Percentiles rank a stretch among this genome's conserved stretches.
Conservation (phyloP, 2,113 vertebrate genomes). For the Salvator merianae region DNA sequence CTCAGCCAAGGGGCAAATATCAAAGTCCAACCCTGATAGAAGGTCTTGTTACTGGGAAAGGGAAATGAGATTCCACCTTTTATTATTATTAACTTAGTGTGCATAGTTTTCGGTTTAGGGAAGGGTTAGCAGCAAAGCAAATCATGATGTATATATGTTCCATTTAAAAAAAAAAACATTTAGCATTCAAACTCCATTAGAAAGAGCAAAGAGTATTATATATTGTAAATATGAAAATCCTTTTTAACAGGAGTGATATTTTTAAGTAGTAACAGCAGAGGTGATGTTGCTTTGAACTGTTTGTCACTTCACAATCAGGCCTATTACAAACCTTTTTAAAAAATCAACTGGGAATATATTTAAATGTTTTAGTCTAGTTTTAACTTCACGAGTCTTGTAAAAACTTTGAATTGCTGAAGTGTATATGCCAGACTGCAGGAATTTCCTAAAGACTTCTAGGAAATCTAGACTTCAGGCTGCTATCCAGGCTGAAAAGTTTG, state of each 20-base stretch:
- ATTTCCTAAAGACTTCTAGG: slow-evolving; percentile 26
- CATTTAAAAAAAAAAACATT: slow-evolving; percentile 42
- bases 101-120: slow-evolving; percentile 38
- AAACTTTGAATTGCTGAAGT: not conserved
- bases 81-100: slow-evolving; percentile 50
- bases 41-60: slow-evolving; percentile 71
- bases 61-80: slow-evolving; percentile 53
- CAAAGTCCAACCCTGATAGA: slow-evolving; percentile 79
- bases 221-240: slow-evolving; percentile 15
- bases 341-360: not conserved
- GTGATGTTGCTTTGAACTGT: slow-evolving; percentile 19
- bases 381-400: slow-evolving; percentile 8
- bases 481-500: not conserved
- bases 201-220: not conserved
- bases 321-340: slow-evolving; percentile 29
- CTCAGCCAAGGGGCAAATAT: slow-evolving; percentile 82
- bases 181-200: slow-evolving; percentile 9
- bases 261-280: not conserved
- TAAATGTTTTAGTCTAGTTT: slow-evolving; percentile 15
- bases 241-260: slow-evolving; percentile 21
- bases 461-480: slow-evolving; percentile 9
- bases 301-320: slow-evolving; percentile 8
- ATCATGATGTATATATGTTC: not conserved
- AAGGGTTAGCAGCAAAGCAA: not conserved
- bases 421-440: not conserved